phyloP scores from a whole-genome alignment of 2,888 invertebrate genomes.

The Muscina levida region DNA sequence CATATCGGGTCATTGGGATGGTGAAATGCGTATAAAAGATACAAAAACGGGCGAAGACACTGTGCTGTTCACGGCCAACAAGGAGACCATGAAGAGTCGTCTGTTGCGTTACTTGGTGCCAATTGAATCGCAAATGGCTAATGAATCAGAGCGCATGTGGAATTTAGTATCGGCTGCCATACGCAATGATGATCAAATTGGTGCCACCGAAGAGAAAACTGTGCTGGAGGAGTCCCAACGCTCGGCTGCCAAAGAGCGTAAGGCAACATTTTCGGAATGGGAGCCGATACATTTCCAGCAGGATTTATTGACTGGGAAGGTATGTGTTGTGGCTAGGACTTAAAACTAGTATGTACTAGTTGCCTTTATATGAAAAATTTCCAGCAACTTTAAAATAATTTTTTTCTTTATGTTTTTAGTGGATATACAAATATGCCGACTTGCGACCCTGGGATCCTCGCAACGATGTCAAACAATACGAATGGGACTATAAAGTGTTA shows the following conservation, averaged over 20 bases:
- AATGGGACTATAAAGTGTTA: slow-evolving; percentile 88
- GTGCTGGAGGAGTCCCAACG: slow-evolving; percentile 93
- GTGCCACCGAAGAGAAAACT: slow-evolving; percentile 95
- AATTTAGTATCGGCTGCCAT: slow-evolving; percentile 92
- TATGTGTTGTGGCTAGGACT: slow-evolving; percentile 41
- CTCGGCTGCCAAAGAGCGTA: slow-evolving; percentile 85
- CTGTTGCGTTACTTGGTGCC: slow-evolving; percentile 89
- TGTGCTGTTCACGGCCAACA: slow-evolving; percentile 86
- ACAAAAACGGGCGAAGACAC: slow-evolving; percentile 87
- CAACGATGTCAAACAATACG: slow-evolving; percentile 93
- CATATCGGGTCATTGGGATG: slow-evolving; percentile 96
- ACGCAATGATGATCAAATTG: slow-evolving; percentile 89
- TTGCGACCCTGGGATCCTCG: slow-evolving; percentile 93
- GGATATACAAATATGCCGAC: slow-evolving; percentile 90
- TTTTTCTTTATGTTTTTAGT: slow-evolving; percentile 75
- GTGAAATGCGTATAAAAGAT: slow-evolving; percentile 90
- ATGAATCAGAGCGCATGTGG: slow-evolving; percentile 95
- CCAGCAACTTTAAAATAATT: neutral
- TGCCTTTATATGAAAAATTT: neutral
- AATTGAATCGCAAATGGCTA: slow-evolving; percentile 87
- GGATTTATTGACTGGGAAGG: slow-evolving; percentile 78
- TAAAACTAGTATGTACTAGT: neutral
- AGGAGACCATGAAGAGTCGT: slow-evolving; percentile 85
- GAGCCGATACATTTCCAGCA: slow-evolving; percentile 87
- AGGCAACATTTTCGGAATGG: slow-evolving; percentile 85